These are phyloP conservation scores for Tenebrosternarchus preto DNA, from an alignment of 2,113 vertebrate genomes.

Conservation along the genomic window DNA sequence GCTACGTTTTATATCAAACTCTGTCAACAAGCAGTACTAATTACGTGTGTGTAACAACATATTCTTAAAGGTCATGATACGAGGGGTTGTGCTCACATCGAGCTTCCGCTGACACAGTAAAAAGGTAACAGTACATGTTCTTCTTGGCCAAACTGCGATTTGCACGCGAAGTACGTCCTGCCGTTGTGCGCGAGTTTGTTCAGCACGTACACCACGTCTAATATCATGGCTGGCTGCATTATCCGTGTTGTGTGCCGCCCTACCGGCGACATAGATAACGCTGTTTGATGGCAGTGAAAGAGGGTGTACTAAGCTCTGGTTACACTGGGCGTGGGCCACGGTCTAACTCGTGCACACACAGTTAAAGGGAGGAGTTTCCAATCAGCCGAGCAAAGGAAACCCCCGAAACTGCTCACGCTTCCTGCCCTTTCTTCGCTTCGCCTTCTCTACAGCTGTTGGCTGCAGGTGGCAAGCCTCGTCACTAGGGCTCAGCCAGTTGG, in stretches of 20 bases:
- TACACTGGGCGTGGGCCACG: too few species aligned
- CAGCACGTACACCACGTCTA: constrained; percentile 27
- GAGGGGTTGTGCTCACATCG: too few species aligned
- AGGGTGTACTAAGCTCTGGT: too few species aligned
- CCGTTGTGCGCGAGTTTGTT: neutral
- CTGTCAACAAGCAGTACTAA: too few species aligned
- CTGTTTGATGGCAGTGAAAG: neutral
- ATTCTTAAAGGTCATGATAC: too few species aligned
- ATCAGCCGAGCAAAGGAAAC: constrained; percentile 12
- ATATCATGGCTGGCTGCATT: too few species aligned
- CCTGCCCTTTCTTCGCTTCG: neutral
- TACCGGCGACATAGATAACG: neutral
- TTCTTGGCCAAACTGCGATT: too few species aligned
- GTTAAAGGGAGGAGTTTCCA: too few species aligned
- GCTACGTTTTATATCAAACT: neutral
- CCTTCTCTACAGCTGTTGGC: constrained; percentile 27
- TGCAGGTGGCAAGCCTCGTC: constrained; percentile 37
- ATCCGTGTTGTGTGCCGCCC: neutral
- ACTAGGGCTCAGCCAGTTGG: constrained; percentile 47
- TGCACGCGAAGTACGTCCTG: too few species aligned
- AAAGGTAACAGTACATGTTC: too few species aligned
- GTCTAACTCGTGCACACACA: neutral
- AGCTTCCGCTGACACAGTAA: too few species aligned
- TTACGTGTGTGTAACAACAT: too few species aligned
- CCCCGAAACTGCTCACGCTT: neutral